A percentile compares a stretch with the other conserved stretches of the same genome.
Evolutionary conservation across 2,888 invertebrate genomes (phyloP).

Genomic region (Meiosimyza platycephala): DNA sequence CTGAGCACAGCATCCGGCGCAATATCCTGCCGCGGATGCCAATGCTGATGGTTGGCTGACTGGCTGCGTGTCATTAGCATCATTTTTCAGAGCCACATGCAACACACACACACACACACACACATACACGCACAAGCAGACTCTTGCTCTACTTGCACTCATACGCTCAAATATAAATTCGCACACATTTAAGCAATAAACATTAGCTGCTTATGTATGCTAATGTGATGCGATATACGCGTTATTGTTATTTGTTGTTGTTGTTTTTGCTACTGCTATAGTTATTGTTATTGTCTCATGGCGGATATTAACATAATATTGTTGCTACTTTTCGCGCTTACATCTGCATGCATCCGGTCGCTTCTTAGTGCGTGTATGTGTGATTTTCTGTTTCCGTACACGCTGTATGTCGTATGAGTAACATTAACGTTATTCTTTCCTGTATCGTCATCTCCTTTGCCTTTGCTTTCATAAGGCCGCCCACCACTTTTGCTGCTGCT

Average conservation of each 20-base stretch:
- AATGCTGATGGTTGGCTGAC: conserved; percentile 18
- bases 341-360: conserved; percentile 16
- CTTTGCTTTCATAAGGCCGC: neutral
- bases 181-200: conserved; percentile 60
- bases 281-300: conserved; percentile 55
- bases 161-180: conserved; percentile 42
- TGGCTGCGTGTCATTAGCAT: conserved; percentile 60
- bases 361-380: conserved; percentile 19
- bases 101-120: conserved; percentile 16
- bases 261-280: conserved; percentile 35
- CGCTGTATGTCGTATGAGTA: conserved; percentile 36
- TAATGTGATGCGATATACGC: conserved; percentile 49
- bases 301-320: conserved; percentile 64
- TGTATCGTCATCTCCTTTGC: neutral
- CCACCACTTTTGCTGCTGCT: neutral
- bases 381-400: neutral
- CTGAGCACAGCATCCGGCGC: conserved; percentile 37
- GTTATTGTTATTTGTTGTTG: conserved; percentile 44
- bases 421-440: conserved; percentile 41
- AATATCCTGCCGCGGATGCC: conserved; percentile 31
- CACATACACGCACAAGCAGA: conserved; percentile 14
- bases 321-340: conserved; percentile 51
- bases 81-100: conserved; percentile 58
- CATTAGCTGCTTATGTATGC: conserved; percentile 53
- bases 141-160: conserved; percentile 25